phyloP scores from a whole-genome alignment of 2,797 vertebrate species.

The Aotus griseimembra region DNA sequence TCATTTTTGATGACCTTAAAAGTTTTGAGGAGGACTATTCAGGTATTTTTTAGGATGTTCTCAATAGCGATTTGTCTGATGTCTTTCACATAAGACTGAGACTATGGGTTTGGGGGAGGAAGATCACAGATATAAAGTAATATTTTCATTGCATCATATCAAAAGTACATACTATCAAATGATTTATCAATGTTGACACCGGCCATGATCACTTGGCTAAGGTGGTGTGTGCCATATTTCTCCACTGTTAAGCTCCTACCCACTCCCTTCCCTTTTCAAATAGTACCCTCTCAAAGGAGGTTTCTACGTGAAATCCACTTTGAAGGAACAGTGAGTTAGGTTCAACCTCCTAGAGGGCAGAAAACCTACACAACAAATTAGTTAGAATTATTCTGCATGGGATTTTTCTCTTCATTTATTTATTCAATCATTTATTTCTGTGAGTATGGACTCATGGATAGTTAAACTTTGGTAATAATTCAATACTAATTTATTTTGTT shows the following conservation, averaged over 20 bases:
- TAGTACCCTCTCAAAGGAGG: background rate
- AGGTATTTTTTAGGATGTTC: too few species aligned
- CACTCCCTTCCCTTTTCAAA: background rate
- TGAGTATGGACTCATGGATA: background rate
- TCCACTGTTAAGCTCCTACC: background rate
- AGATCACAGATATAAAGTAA: background rate
- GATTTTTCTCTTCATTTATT: background rate
- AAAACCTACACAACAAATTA: background rate
- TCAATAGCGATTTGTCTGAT: background rate
- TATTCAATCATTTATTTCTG: background rate
- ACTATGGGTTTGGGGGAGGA: background rate
- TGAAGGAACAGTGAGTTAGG: background rate
- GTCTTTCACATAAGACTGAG: background rate
- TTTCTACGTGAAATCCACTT: background rate
- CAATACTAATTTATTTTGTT: background rate
- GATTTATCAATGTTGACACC: background rate
- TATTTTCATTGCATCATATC: background rate
- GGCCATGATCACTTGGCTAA: background rate
- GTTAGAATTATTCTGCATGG: background rate
- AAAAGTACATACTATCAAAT: background rate
- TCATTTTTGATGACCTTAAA: background rate
- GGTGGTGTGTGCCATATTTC: background rate
- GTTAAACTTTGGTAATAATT: background rate
- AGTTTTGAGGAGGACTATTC: background rate
- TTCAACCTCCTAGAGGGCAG: background rate